Conservation (phyloP, 2,113 vertebrate species). For the Colaptes auratus region DNA sequence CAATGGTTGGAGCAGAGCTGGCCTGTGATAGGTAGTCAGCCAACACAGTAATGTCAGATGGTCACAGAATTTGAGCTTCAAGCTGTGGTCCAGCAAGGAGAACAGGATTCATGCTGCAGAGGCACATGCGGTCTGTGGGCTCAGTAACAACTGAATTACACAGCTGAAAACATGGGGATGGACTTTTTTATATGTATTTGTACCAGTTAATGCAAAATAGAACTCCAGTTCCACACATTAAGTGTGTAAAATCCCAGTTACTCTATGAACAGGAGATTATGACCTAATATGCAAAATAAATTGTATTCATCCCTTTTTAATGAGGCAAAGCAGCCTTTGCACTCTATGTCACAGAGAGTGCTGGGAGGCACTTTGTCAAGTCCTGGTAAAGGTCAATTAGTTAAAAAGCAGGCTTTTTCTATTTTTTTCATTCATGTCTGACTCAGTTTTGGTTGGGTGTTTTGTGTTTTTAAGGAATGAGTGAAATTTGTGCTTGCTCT, state of each 20-base stretch:
- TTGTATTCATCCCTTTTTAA: conserved; percentile 4
- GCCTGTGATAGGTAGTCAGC: neutral
- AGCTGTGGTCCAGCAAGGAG: accelerated
- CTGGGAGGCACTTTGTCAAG: neutral
- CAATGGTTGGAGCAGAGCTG: neutral
- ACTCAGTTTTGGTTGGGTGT: neutral
- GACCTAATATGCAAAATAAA: neutral
- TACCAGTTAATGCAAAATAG: neutral
- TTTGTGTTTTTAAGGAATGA: neutral
- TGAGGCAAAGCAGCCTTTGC: neutral
- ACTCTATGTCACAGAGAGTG: neutral
- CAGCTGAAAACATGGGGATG: neutral
- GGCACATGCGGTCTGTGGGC: neutral
- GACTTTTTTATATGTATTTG: neutral
- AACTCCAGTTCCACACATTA: neutral
- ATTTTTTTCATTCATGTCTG: neutral
- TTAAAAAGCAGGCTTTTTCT: neutral
- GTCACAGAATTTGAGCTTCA: neutral
- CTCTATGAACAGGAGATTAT: neutral
- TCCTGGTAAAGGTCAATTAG: conserved; percentile 11
- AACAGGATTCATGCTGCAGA: neutral
- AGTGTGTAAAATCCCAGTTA: neutral
- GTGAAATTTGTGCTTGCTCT: neutral
- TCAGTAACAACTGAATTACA: neutral
- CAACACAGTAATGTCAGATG: neutral